Conservation (phyloP, 2,888 invertebrate species). For the Drosophila mimica region DNA sequence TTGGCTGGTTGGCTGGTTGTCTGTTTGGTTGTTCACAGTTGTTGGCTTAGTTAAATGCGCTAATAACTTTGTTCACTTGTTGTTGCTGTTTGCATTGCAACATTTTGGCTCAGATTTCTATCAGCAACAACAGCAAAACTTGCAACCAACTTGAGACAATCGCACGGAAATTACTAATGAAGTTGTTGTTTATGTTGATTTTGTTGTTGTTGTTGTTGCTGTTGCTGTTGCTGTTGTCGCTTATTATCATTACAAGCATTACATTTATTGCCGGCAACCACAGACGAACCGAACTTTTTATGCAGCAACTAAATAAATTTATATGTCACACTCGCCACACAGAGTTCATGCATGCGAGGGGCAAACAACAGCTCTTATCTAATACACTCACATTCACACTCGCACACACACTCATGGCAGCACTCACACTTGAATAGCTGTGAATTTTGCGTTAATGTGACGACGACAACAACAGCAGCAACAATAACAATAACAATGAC, state of each 20-base stretch:
- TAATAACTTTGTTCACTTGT: slow-evolving; percentile 79
- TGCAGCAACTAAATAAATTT: slow-evolving; percentile 58
- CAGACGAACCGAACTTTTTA: slow-evolving; percentile 32
- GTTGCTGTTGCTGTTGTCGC: slow-evolving; percentile 30
- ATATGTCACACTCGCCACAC: slow-evolving; percentile 43
- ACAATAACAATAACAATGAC: slow-evolving; percentile 17
- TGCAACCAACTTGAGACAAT: slow-evolving; percentile 64
- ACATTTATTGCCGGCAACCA: slow-evolving; percentile 53
- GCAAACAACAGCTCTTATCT: slow-evolving; percentile 65
- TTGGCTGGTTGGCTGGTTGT: not conserved
- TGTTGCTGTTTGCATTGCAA: slow-evolving; percentile 66
- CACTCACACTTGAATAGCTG: slow-evolving; percentile 24
- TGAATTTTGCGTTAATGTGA: slow-evolving; percentile 36
- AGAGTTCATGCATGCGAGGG: slow-evolving; percentile 76
- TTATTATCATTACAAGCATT: slow-evolving; percentile 55
- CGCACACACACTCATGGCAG: slow-evolving; percentile 10
- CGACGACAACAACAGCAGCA: slow-evolving; percentile 21
- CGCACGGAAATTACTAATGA: slow-evolving; percentile 78
- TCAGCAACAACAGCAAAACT: slow-evolving; percentile 40
- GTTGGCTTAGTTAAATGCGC: slow-evolving; percentile 77
- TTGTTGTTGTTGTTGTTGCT: slow-evolving; percentile 19
- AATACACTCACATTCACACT: slow-evolving; percentile 36
- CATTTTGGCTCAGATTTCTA: slow-evolving; percentile 73
- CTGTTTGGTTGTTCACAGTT: slow-evolving; percentile 44
- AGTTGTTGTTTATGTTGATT: slow-evolving; percentile 60